Evolutionary conservation across 2,113 vertebrate species (phyloP), one percentile per base, ranked within the genome.

Genomic region (Hyaena hyaena): DNA sequence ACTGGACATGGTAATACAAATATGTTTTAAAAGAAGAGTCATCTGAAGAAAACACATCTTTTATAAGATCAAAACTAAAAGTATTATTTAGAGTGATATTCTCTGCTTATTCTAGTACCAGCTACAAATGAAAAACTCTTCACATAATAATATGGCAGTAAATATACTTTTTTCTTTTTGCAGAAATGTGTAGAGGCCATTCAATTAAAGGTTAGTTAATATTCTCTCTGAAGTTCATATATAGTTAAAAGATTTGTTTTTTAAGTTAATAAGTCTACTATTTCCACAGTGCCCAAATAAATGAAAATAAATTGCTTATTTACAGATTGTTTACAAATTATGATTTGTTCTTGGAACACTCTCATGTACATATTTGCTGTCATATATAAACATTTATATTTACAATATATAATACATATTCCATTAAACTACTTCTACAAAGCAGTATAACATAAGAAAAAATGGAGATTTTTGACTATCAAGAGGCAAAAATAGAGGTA

Each of bases 371-470:
- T 9, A 90, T 69, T 65, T 93, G 87, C 10, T 95, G 77, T 50
- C 82, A 96, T 33, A 84, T 28, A 82, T 58, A 73, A 73, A 43
- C 21, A 39, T 6, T 43, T 26, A 74, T 48, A 48, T 31, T 77
- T 77, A 77, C 7, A 77, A 77, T 48, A 76, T 76, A 14, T 76
- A 76, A 16, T 45, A 48, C 48, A 48, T 77, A 31, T 86, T 80
- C 68, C 71, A 92, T 95, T 80, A 97, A 97, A 92, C 3, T 69
- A 74, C 19, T 95, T 97, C 43, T 91, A 88, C 9, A 80, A 96
- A 90, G 95, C 7, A 96, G 35, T 65, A 88, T 10, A 96, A 16
- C 9, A 82, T 65, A 90, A 31, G 91, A 98, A 98, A 97, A 93
- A 73, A 7, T 0, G 0, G 31, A 81, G 55, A 48, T 11, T 93